These are phyloP conservation scores for Andrena bicolor DNA, from an alignment of 2,888 invertebrate genomes.

Conservation along the genomic window DNA sequence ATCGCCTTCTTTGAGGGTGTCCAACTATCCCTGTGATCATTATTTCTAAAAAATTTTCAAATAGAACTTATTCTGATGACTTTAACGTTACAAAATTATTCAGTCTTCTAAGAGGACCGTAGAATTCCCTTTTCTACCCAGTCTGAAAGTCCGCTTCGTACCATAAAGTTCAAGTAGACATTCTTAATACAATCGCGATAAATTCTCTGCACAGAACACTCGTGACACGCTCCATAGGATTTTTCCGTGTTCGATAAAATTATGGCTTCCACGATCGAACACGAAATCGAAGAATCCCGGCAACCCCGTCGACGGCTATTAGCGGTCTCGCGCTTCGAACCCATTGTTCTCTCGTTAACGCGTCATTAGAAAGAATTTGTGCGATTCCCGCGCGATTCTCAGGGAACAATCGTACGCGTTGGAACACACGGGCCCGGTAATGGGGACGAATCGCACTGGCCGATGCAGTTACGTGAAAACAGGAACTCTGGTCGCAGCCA, in stretches of 20 bases:
- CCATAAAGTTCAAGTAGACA: background rate
- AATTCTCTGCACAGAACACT: background rate
- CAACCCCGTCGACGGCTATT: slow-evolving; percentile 44
- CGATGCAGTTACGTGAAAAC: slow-evolving; percentile 59
- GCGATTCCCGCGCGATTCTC: slow-evolving; percentile 43
- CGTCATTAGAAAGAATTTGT: slow-evolving; percentile 47
- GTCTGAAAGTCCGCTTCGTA: background rate
- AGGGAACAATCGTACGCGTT: slow-evolving; percentile 60
- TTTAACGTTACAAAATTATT: no score
- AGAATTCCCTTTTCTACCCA: background rate
- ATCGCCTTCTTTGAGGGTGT: no score
- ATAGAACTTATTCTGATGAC: no score
- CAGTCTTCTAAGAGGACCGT: no score
- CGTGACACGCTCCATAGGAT: background rate
- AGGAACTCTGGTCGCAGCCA: slow-evolving; percentile 63
- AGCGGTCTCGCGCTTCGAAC: slow-evolving; percentile 21
- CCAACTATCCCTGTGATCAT: background rate
- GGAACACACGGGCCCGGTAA: slow-evolving; percentile 47
- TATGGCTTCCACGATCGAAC: background rate
- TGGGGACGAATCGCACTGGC: slow-evolving; percentile 64
- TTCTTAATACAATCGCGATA: background rate
- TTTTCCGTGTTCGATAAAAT: background rate
- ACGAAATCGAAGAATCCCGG: slow-evolving; percentile 2
- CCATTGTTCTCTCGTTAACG: slow-evolving; percentile 45
- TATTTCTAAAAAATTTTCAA: background rate